phyloP scores from a whole-genome alignment of 2,888 invertebrate species.

The Euspilapteryx auroguttella region DNA sequence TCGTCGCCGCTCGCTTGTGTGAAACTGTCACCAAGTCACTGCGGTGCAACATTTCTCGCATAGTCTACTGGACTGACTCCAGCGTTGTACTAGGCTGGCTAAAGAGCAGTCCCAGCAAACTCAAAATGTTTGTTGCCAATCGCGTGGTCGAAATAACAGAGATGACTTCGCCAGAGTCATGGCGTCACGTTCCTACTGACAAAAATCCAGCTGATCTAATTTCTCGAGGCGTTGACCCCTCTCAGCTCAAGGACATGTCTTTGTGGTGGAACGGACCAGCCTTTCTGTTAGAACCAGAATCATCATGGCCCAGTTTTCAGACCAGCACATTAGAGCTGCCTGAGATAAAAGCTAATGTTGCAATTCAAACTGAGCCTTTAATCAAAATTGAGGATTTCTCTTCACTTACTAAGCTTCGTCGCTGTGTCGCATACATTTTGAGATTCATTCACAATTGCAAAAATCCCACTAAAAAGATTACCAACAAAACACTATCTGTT shows the following conservation, averaged over 20 bases:
- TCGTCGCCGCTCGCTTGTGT: too few relatives aligned
- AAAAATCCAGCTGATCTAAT: conserved; percentile 13
- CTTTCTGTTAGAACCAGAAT: conserved; percentile 1
- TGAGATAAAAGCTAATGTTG: neutral
- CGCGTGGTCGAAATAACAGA: conserved; percentile 13
- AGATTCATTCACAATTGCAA: conserved; percentile 6
- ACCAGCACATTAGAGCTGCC: too few relatives aligned
- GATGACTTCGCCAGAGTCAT: conserved; percentile 7
- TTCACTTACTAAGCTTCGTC: conserved; percentile 3
- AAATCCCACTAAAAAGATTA: conserved; percentile 5
- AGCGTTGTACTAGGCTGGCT: too few relatives aligned
- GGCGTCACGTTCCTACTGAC: conserved; percentile 12
- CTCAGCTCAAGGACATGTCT: too few relatives aligned
- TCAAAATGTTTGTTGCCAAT: conserved; percentile 11
- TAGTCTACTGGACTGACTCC: too few relatives aligned
- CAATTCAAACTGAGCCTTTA: neutral
- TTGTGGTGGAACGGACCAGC: neutral
- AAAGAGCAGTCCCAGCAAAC: too few relatives aligned
- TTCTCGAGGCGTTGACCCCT: too few relatives aligned
- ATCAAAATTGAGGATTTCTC: too few relatives aligned
- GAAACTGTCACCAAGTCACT: too few relatives aligned
- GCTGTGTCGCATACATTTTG: conserved; percentile 4
- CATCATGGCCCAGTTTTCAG: too few relatives aligned
- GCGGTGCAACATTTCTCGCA: too few relatives aligned
- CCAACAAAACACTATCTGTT: too few relatives aligned